Evolutionary conservation across 2,113 vertebrate genomes (phyloP).

Genomic region (Sterna hirundo): DNA sequence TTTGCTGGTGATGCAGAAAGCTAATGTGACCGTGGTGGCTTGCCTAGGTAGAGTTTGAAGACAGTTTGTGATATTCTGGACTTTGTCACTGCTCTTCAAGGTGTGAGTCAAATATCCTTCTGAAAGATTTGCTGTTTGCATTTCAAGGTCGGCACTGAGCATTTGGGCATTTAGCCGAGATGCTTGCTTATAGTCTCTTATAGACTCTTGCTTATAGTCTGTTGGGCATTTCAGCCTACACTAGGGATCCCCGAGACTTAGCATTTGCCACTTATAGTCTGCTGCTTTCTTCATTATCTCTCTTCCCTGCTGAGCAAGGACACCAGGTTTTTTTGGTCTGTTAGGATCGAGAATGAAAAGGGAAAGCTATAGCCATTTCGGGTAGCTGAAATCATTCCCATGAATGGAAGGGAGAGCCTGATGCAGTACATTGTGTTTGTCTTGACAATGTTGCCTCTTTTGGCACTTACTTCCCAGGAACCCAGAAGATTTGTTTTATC

Average conservation of each 20-base stretch:
- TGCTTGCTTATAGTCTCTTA: neutral
- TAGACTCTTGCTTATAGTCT: neutral
- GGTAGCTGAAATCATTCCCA: neutral
- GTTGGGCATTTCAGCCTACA: neutral
- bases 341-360: neutral
- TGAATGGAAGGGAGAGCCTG: neutral
- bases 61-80: neutral
- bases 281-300: neutral
- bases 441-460: neutral
- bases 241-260: neutral
- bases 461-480: neutral
- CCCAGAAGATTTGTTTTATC: neutral
- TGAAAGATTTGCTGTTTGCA: neutral
- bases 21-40: neutral
- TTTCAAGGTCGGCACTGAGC: neutral
- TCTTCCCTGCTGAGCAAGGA: neutral
- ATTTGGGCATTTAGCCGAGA: neutral
- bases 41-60: neutral
- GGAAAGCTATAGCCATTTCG: neutral
- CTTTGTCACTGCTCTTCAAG: neutral
- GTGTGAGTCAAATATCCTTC: neutral
- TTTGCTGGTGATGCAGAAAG: neutral
- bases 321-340: neutral
- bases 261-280: neutral
- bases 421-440: rapidly evolving